Conservation (phyloP, 2,797 vertebrate species). For the Rhynchotus rufescens region DNA sequence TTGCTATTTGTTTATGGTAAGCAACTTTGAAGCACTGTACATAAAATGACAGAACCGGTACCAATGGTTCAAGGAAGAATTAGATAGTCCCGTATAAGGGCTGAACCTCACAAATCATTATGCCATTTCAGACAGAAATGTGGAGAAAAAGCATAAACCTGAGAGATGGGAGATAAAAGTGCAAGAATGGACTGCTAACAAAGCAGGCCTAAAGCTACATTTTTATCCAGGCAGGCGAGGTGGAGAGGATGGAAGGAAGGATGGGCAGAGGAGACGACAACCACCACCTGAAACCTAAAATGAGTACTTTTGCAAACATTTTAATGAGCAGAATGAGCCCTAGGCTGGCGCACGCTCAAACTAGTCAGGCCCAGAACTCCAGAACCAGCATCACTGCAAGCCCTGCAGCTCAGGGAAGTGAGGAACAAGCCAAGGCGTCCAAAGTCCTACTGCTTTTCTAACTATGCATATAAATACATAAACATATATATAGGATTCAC, state of each 20-base stretch:
- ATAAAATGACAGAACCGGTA: not conserved
- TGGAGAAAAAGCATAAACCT: rapidly evolving
- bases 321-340: not conserved
- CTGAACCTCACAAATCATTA: not conserved
- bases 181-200: not conserved
- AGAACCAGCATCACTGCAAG: rapidly evolving
- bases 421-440: rapidly evolving
- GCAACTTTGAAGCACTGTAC: not conserved
- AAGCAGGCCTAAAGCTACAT: not conserved
- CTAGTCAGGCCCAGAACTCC: rapidly evolving
- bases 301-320: not conserved
- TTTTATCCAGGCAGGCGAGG: rapidly evolving
- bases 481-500: not conserved
- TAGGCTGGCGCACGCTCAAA: rapidly evolving
- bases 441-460: rapidly evolving
- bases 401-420: rapidly evolving
- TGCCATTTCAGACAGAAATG: not conserved
- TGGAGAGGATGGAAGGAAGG: too few relatives aligned
- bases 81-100: not conserved
- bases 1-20: not conserved
- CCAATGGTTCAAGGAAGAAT: not conserved
- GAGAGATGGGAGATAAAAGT: not conserved
- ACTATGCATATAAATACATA: rapidly evolving
- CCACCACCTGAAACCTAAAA: not conserved
- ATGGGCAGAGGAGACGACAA: not conserved